Percentiles rank a stretch among this genome's conserved stretches.
Conservation (phyloP, 92 coral and sea anemone species). For the Diadumene lineata region DNA sequence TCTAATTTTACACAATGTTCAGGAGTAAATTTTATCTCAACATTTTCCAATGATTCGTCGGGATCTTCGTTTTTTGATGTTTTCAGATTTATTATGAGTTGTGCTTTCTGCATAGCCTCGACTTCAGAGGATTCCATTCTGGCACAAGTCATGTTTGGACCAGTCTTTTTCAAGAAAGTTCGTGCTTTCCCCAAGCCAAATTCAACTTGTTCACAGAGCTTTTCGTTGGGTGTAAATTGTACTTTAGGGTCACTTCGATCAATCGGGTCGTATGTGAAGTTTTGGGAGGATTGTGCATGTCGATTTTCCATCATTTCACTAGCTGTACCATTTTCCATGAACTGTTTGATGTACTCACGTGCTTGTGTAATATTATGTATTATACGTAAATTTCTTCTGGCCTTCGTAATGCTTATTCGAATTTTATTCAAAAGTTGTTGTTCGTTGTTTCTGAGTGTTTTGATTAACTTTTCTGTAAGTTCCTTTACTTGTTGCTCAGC, state of each 20-base stretch:
- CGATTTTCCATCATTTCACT: constrained; percentile 17
- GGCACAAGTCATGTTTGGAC: too few species aligned
- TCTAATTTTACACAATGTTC: constrained; percentile 9
- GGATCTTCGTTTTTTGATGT: background rate
- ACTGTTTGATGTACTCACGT: too few species aligned
- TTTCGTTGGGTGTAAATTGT: background rate
- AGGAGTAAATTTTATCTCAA: constrained; percentile 17
- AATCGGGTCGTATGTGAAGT: background rate
- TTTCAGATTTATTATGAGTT: background rate
- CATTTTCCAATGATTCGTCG: background rate
- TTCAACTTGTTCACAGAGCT: too few species aligned
- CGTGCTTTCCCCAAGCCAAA: constrained; percentile 4
- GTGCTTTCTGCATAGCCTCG: constrained; percentile 9
- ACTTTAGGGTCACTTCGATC: background rate
- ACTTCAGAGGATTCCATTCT: background rate
- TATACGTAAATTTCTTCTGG: too few species aligned
- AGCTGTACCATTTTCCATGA: too few species aligned
- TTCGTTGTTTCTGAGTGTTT: too few species aligned
- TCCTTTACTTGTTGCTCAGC: too few species aligned
- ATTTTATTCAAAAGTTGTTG: too few species aligned
- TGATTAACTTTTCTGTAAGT: too few species aligned
- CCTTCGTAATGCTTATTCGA: too few species aligned
- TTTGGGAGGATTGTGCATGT: constrained; percentile 6
- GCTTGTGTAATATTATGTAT: too few species aligned
- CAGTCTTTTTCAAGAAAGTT: background rate